Conservation (phyloP, 2,888 invertebrate species). For the Synergus itoensis region DNA sequence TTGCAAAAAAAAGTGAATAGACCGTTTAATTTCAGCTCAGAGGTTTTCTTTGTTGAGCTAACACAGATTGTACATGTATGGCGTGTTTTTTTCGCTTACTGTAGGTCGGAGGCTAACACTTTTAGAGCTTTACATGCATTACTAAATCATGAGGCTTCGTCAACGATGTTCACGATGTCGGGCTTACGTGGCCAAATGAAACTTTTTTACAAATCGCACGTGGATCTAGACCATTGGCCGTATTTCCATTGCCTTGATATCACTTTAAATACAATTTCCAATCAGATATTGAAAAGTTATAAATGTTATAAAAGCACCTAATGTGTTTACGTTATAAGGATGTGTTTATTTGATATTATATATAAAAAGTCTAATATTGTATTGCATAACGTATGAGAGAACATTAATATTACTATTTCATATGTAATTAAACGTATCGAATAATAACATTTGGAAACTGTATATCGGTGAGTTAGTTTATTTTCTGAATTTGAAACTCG, state of each 20-base stretch:
- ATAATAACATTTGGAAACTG: not conserved
- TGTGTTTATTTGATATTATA: not conserved
- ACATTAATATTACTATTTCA: too few species aligned
- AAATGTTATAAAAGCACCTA: too few species aligned
- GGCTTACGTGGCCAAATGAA: constrained; percentile 57
- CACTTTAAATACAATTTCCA: not conserved
- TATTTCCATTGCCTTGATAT: not conserved
- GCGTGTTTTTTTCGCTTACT: not conserved
- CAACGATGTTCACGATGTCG: constrained; percentile 44
- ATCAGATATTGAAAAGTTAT: not conserved
- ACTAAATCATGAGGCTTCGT: constrained; percentile 58
- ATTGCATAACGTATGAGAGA: too few species aligned
- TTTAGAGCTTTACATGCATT: constrained; percentile 59
- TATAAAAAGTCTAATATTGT: too few species aligned
- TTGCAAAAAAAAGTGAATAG: not conserved
- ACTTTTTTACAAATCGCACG: constrained; percentile 48
- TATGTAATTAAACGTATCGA: too few species aligned
- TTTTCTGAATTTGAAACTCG: constrained; percentile 12
- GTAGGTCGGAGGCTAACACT: not conserved
- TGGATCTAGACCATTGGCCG: not conserved
- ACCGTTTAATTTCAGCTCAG: not conserved
- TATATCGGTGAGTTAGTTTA: not conserved
- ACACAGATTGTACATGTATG: not conserved
- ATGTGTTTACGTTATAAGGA: not conserved
- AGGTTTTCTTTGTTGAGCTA: not conserved